phyloP scores from a whole-genome alignment of 2,888 invertebrate species.

The Macaria liturata region DNA sequence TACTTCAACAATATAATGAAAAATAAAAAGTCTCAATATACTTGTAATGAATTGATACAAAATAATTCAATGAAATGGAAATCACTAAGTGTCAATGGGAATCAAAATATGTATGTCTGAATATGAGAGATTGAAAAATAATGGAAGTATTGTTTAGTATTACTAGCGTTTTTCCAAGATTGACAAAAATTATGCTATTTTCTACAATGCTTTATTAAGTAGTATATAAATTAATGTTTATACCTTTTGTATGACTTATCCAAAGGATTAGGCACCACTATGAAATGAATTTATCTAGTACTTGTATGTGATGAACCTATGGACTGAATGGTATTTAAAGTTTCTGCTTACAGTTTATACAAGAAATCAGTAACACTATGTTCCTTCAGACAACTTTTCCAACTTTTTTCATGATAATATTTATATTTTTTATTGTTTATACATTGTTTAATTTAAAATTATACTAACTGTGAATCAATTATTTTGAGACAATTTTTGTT shows the following conservation, averaged over 20 bases:
- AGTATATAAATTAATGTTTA: constrained; percentile 23
- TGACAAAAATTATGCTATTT: constrained; percentile 1
- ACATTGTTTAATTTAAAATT: constrained; percentile 51
- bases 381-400: constrained; percentile 41
- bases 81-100: too few relatives aligned
- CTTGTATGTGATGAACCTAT: constrained; percentile 61
- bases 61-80: too few relatives aligned
- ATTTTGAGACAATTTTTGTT: constrained; percentile 67
- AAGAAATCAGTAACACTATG: constrained; percentile 1
- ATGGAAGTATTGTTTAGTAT: constrained; percentile 7
- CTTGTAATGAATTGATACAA: too few relatives aligned
- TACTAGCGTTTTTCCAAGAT: background rate
- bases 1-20: background rate
- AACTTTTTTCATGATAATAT: constrained; percentile 47
- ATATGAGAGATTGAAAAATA: constrained; percentile 10
- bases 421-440: constrained; percentile 59
- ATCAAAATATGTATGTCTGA: too few relatives aligned
- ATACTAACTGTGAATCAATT: constrained; percentile 64
- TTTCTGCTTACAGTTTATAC: constrained; percentile 29
- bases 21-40: too few relatives aligned
- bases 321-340: constrained; percentile 63
- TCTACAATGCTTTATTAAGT: constrained; percentile 20
- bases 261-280: constrained; percentile 58
- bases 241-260: constrained; percentile 45
- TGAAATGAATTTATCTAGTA: constrained; percentile 58